Base-by-base conservation (phyloP, 2,113 vertebrate species). In the Clinocottus analis region DNA sequence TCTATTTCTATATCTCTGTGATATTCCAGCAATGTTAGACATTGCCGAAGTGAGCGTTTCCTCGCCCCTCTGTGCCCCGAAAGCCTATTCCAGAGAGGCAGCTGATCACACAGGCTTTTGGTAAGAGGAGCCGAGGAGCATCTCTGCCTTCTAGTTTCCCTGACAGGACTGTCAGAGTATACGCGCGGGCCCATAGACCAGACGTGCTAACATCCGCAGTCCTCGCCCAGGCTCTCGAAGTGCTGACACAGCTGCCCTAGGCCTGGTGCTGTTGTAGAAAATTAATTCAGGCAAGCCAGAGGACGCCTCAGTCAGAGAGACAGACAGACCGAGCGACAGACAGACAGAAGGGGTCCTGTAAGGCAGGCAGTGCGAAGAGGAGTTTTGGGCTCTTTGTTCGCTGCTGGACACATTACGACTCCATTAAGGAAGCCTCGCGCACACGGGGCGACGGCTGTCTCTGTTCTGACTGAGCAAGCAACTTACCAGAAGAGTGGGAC, bases 221-320 rank as follows among this genome's bases (percentile, higher is more conserved):
- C 85, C 88, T 92, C 84, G 68, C 75, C 77, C 2, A 64, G 62
- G 72, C 77, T 73, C 80, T 60, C 84, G 87, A 91, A 91, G 87
- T 83, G 83, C 93, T 94, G 93, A 94, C 94, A 93, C 92, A 89
- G 87, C 94, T 91, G 93, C 93, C 92, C 90, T 83, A 80, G 85
- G 93, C 87, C 80, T 81, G 91, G 88, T 86, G 29, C 89, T 93
- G 93, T 92, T 94, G 87, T 85, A 83, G 81, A 37, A 89, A 93
- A 94, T 94, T 87, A 93, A 93, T 87, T 90, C 87, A 85, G 93
- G 91, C 93, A 92, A 89, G 91, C 89, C 82, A 90, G 87, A 92
- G 89, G 92, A 93, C 85, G 82, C 89, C 91, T 90, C 89, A 92
- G 90, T 90, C 33, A 5, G 33, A 33, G 33, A 85, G 88, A 39